phyloP scores from a whole-genome alignment of 2,113 vertebrate genomes.

The Pagrus major region DNA sequence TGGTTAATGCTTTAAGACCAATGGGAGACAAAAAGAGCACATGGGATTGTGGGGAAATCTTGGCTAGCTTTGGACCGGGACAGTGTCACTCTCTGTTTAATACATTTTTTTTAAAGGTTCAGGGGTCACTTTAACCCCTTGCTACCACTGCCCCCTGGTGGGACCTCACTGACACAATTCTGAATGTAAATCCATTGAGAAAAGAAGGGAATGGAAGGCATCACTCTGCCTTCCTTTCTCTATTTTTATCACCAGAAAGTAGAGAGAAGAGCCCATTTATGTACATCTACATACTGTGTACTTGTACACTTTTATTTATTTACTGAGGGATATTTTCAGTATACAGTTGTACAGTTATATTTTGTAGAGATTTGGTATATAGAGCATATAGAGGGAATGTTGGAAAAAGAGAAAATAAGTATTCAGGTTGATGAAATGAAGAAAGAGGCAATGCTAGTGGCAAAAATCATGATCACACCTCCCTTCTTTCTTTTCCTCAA shows the following conservation, averaged over 20 bases:
- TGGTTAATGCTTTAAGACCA: constrained; percentile 65
- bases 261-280: constrained; percentile 63
- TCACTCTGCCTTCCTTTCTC: constrained; percentile 51
- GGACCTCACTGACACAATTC: constrained; percentile 76
- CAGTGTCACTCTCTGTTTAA: constrained; percentile 37
- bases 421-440: constrained; percentile 66
- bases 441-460: constrained; percentile 53
- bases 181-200: constrained; percentile 78
- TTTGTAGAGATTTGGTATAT: constrained; percentile 83
- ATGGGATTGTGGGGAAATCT: constrained; percentile 23
- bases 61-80: constrained; percentile 33
- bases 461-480: constrained; percentile 57
- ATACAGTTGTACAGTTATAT: constrained; percentile 82
- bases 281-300: constrained; percentile 68
- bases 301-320: constrained; percentile 82
- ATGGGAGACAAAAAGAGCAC: constrained; percentile 20
- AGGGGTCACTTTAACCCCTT: constrained; percentile 30
- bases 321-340: constrained; percentile 83
- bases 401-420: constrained; percentile 15
- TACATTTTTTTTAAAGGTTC: constrained; percentile 46
- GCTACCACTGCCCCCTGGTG: constrained; percentile 63
- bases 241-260: constrained; percentile 56
- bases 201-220: constrained; percentile 45
- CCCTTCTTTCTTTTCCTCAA: constrained; percentile 67
- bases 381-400: constrained; percentile 56